Conservation (phyloP, 1,140 invertebrate genomes). For the Teleopsis dalmanni region DNA sequence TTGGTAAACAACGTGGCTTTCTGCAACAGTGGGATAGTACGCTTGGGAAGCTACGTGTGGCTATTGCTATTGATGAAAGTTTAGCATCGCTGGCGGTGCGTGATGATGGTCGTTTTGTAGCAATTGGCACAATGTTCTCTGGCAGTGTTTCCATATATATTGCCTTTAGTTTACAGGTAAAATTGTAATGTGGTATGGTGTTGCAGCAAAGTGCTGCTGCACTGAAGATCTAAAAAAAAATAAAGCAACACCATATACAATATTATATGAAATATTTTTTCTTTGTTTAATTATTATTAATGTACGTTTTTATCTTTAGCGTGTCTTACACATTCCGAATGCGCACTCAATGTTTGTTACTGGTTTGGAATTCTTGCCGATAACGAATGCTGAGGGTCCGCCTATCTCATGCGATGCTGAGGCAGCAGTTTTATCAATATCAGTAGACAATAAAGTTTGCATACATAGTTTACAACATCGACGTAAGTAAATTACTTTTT, state of each 20-base stretch:
- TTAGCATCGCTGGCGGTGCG: conserved; percentile 80
- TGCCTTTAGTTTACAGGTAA: conserved; percentile 83
- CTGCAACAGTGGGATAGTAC: conserved; percentile 64
- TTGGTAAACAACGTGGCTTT: conserved; percentile 63
- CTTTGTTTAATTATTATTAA: background rate
- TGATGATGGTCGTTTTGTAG: conserved; percentile 84
- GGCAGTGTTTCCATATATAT: conserved; percentile 86
- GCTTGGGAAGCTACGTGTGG: conserved; percentile 49
- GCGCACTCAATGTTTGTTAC: conserved; percentile 94
- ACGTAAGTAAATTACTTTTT: conserved; percentile 52
- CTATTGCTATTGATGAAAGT: conserved; percentile 60
- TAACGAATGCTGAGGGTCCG: conserved; percentile 52
- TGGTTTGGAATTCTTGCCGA: conserved; percentile 80
- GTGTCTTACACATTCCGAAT: conserved; percentile 67
- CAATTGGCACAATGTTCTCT: conserved; percentile 85
- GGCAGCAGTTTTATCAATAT: conserved; percentile 85
- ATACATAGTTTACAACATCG: conserved; percentile 79
- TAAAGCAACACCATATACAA: background rate
- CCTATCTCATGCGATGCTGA: conserved; percentile 64
- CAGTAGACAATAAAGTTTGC: conserved; percentile 87
- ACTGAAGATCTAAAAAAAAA: background rate
- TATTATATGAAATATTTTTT: background rate
- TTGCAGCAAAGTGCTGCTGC: background rate
- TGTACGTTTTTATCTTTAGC: conserved; percentile 53
- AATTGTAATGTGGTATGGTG: conserved; percentile 1